These are phyloP conservation scores for Oceanodroma tethys DNA, from an alignment of 2,113 vertebrate genomes.

Conservation along the genomic window DNA sequence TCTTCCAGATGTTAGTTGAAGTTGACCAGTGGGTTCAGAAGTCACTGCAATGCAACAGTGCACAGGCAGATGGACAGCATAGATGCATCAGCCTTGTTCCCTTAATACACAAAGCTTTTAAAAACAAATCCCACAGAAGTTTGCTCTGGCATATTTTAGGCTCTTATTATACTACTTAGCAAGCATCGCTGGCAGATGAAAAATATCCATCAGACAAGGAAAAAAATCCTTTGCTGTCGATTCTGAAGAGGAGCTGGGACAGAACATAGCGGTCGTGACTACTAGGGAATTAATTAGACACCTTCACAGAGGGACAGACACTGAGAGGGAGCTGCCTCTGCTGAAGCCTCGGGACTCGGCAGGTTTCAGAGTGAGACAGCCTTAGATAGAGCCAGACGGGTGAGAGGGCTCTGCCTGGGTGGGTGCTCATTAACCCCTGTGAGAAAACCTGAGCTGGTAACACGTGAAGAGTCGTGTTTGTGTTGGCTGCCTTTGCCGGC, in stretches of 20 bases:
- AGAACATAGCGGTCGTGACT: not conserved
- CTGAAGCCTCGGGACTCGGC: not conserved
- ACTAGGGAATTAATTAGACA: not conserved
- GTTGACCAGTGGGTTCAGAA: not conserved
- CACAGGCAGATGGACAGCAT: not conserved
- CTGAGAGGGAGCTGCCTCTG: not conserved
- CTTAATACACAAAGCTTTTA: not conserved
- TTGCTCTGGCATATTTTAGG: not conserved
- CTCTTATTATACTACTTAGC: not conserved
- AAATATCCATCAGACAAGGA: not conserved
- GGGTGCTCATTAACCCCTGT: not conserved
- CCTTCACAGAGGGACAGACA: not conserved
- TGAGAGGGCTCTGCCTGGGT: not conserved
- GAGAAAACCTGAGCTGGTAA: not conserved
- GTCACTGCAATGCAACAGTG: not conserved
- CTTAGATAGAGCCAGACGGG: not conserved
- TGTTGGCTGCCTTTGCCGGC: not conserved
- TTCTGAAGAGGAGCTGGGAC: not conserved
- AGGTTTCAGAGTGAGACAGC: not conserved
- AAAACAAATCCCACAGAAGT: not conserved
- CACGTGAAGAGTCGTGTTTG: rapidly evolving
- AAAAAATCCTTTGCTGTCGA: not conserved
- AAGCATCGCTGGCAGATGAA: not conserved
- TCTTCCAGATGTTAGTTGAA: not conserved
- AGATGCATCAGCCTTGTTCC: not conserved